Evolutionary conservation across 2,888 invertebrate species (phyloP).

Genomic region (Rhabditophanes sp.): DNA sequence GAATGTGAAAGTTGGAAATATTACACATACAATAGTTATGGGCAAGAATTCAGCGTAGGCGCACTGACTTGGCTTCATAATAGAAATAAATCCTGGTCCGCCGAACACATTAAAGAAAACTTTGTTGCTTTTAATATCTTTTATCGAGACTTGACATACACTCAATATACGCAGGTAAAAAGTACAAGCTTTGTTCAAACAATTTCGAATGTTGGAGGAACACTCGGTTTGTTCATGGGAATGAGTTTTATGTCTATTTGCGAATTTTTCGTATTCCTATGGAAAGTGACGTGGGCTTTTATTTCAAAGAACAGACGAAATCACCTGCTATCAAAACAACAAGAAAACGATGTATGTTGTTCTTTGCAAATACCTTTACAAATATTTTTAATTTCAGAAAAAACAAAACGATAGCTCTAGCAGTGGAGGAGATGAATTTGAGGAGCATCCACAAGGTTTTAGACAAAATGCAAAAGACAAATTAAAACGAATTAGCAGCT

Average conservation of each 20-base stretch:
- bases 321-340: slow-evolving; percentile 11
- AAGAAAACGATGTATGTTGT: too few species aligned
- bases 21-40: slow-evolving; percentile 32
- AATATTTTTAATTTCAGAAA: too few species aligned
- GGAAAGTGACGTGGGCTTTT: slow-evolving; percentile 35
- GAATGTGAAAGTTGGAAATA: slow-evolving; percentile 27
- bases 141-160: slow-evolving; percentile 33
- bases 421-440: too few species aligned
- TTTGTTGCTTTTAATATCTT: slow-evolving; percentile 31
- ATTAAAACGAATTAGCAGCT: too few species aligned
- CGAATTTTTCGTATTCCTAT: slow-evolving; percentile 33
- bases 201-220: slow-evolving; percentile 43
- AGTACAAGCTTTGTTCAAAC: too few species aligned
- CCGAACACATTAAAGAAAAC: slow-evolving; percentile 18
- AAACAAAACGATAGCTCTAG: too few species aligned
- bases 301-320: slow-evolving; percentile 15
- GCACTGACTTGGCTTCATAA: slow-evolving; percentile 18
- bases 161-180: slow-evolving; percentile 32
- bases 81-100: slow-evolving; percentile 14
- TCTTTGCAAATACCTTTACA: too few species aligned
- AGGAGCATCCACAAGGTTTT: too few species aligned
- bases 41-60: slow-evolving; percentile 21
- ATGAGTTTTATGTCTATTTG: slow-evolving; percentile 37
- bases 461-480: too few species aligned
- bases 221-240: slow-evolving; percentile 42